Conservation (phyloP, 2,113 vertebrate genomes). For the Turdus rufiventris region DNA sequence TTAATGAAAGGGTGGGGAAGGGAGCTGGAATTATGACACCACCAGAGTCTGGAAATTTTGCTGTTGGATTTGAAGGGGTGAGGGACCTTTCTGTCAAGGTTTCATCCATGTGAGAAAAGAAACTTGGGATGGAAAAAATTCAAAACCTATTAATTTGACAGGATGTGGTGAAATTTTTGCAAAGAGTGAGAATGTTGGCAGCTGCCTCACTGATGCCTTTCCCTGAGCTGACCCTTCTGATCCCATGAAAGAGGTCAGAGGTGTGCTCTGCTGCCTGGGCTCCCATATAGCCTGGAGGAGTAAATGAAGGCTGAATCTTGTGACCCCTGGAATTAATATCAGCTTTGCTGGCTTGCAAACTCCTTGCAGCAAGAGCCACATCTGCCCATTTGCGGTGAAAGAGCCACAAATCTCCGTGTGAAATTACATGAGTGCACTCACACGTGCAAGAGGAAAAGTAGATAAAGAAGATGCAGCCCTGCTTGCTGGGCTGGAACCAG, state of each 20-base stretch:
- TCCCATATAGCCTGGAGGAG: neutral
- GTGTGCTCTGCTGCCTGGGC: neutral
- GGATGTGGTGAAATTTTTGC: neutral
- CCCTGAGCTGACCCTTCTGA: neutral
- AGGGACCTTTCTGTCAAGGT: neutral
- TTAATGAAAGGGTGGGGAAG: neutral
- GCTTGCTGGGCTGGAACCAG: neutral
- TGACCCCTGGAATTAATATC: neutral
- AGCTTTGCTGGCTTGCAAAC: neutral
- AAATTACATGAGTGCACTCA: neutral
- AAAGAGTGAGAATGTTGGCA: neutral
- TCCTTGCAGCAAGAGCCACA: neutral
- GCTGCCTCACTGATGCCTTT: neutral
- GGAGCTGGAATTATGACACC: neutral
- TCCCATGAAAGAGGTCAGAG: neutral
- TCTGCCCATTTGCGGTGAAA: rapidly evolving
- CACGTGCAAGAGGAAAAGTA: neutral
- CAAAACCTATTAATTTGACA: neutral
- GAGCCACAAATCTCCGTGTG: rapidly evolving
- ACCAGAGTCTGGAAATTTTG: neutral
- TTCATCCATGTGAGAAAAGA: neutral
- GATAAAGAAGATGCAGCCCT: neutral
- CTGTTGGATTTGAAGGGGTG: neutral
- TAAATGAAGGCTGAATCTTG: neutral
- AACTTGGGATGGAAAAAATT: neutral